Evolutionary conservation across 2,888 invertebrate genomes (phyloP).

Genomic region (Caenorhabditis becei): DNA sequence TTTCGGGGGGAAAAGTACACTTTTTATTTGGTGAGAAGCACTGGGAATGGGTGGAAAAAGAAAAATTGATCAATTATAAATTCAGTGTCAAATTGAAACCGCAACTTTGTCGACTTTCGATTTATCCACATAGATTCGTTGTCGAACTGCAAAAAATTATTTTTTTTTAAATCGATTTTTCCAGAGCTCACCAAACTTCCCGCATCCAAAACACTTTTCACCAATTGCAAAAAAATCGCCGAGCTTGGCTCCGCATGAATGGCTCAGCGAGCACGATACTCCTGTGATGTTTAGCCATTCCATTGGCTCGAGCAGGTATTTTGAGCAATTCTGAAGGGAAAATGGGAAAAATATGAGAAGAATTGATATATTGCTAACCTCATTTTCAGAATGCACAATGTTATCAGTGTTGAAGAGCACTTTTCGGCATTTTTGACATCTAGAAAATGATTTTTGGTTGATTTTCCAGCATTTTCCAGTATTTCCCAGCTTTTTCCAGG

Average conservation of each 20-base stretch:
- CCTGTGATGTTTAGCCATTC: constrained; percentile 30
- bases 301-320: constrained; percentile 50
- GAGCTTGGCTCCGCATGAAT: constrained; percentile 50
- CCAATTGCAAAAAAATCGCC: constrained; percentile 35
- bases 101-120: constrained; percentile 39
- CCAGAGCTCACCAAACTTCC: constrained; percentile 33
- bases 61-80: too few relatives aligned
- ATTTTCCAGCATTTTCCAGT: not conserved
- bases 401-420: constrained; percentile 34
- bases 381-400: constrained; percentile 7
- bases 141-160: constrained; percentile 14
- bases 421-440: constrained; percentile 51
- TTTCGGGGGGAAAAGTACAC: not conserved
- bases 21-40: not conserved
- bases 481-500: not conserved
- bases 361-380: not conserved
- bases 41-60: not conserved
- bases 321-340: constrained; percentile 20
- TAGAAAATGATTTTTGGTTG: constrained; percentile 2
- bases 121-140: constrained; percentile 41
- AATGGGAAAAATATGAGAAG: not conserved
- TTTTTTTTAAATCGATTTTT: not conserved
- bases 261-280: constrained; percentile 16
- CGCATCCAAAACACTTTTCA: constrained; percentile 31
- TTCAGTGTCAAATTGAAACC: not conserved